These are phyloP conservation scores for Caenorhabditis briggsae DNA, from an alignment of 1,140 invertebrate genomes.

Conservation along the genomic window DNA sequence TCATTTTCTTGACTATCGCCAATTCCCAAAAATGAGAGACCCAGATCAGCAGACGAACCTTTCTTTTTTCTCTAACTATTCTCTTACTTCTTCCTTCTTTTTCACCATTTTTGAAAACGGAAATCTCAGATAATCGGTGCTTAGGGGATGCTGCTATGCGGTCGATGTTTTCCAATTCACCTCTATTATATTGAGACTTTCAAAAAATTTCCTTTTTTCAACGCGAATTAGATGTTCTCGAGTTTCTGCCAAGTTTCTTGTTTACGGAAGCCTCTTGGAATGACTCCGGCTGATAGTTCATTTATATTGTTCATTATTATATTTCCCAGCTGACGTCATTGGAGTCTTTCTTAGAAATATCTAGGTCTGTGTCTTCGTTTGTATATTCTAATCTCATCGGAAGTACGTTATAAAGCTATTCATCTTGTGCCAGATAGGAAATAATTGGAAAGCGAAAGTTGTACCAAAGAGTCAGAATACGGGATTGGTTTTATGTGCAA, in stretches of 20 bases:
- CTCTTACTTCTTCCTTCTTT: background rate
- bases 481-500: background rate
- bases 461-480: background rate
- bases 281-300: too few species aligned
- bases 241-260: too few species aligned
- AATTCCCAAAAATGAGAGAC: background rate
- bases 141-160: background rate
- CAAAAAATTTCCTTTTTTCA: too few species aligned
- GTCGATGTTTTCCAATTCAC: background rate
- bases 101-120: background rate
- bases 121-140: conserved; percentile 22
- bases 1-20: conserved; percentile 2
- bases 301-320: too few species aligned
- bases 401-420: background rate
- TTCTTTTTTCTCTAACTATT: background rate
- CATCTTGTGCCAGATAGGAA: background rate
- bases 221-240: too few species aligned
- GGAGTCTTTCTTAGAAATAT: background rate
- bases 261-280: too few species aligned
- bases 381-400: background rate
- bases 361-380: too few species aligned
- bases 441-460: background rate
- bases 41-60: background rate
- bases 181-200: background rate
- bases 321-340: background rate